Conservation (phyloP, 2,113 vertebrate species). For the Otolemur garnettii region DNA sequence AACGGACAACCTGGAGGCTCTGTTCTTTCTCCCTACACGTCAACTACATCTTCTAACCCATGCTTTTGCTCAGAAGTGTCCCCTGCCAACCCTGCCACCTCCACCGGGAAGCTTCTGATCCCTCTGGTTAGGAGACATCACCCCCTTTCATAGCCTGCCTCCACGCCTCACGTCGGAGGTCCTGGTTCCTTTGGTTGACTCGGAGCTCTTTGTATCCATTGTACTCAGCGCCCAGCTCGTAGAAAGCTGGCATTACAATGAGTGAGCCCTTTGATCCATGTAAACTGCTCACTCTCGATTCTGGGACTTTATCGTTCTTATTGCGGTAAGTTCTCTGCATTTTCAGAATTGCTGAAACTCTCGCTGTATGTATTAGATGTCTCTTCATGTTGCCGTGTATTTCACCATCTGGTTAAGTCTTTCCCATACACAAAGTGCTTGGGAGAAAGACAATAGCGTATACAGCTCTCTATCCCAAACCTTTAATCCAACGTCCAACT, state of each 20-base stretch:
- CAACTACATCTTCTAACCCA: background rate
- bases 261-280: background rate
- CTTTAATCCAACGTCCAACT: background rate
- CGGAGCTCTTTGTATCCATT: background rate
- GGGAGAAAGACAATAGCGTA: background rate
- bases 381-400: background rate
- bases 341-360: background rate
- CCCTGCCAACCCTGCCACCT: background rate
- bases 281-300: background rate
- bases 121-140: background rate
- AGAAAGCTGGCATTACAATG: background rate
- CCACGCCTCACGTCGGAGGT: background rate
- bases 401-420: background rate
- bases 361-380: background rate
- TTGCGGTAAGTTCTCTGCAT: background rate
- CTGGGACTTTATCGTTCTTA: background rate
- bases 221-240: background rate
- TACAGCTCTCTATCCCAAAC: background rate
- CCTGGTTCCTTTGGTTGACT: background rate
- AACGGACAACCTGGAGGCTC: background rate
- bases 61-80: background rate
- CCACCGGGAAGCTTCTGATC: background rate
- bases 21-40: background rate
- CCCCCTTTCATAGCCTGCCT: background rate
- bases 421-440: background rate